These are phyloP conservation scores for Sinodicranocentrus sp. DNA, from an alignment of 2,888 invertebrate species.

Conservation along the genomic window DNA sequence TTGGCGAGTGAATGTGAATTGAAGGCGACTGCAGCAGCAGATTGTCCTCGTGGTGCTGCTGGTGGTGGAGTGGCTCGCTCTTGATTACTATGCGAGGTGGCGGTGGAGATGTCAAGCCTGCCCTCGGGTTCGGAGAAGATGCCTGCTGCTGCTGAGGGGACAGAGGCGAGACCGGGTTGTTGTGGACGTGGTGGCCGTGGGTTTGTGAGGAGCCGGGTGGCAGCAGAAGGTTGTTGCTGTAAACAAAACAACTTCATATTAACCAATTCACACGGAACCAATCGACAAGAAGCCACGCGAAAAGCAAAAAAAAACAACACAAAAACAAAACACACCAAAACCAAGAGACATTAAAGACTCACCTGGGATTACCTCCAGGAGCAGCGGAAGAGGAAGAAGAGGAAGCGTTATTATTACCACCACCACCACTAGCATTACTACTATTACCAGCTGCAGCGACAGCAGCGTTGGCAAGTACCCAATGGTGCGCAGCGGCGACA, in stretches of 20 bases:
- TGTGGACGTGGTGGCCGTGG: constrained; percentile 5
- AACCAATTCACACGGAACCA: too few species aligned
- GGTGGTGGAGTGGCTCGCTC: constrained; percentile 33
- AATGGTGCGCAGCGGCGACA: constrained; percentile 64
- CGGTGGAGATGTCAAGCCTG: constrained; percentile 7
- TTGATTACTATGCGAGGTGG: constrained; percentile 38
- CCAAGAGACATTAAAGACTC: too few species aligned
- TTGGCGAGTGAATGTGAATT: constrained; percentile 49
- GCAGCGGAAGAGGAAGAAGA: constrained; percentile 43
- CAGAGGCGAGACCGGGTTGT: constrained; percentile 28
- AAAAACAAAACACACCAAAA: too few species aligned
- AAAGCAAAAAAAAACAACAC: too few species aligned
- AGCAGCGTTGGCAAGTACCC: constrained; percentile 56
- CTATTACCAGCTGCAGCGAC: constrained; percentile 18
- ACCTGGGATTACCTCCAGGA: constrained; percentile 8
- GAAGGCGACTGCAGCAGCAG: constrained; percentile 44
- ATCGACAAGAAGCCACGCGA: too few species aligned
- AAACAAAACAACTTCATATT: too few species aligned
- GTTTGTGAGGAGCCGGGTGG: background rate
- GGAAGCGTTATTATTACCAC: constrained; percentile 49
- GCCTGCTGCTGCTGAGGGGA: constrained; percentile 17
- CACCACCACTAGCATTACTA: background rate
- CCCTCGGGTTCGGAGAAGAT: background rate
- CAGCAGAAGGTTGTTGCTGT: constrained; percentile 22
- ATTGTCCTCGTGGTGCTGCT: constrained; percentile 17